These are phyloP conservation scores for Porites cylindrica DNA, from an alignment of 92 coral and sea anemone species.

Conservation along the genomic window DNA sequence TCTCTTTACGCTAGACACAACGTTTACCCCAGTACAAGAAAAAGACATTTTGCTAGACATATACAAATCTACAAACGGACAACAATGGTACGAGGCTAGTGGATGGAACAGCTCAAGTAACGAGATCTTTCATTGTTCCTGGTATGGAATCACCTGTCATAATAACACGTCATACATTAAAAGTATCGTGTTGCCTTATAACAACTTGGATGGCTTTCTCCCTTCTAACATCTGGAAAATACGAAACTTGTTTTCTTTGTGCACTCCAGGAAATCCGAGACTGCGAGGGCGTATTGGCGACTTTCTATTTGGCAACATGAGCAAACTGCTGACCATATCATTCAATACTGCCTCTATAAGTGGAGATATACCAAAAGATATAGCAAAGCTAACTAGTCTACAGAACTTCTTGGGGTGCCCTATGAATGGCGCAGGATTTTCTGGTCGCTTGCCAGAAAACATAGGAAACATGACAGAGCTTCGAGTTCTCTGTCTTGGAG, in stretches of 20 bases:
- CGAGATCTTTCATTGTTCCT: conserved; percentile 50
- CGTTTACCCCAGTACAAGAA: conserved; percentile 62
- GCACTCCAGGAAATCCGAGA: conserved; percentile 40
- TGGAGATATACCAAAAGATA: conserved; percentile 46
- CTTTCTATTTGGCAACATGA: conserved; percentile 60
- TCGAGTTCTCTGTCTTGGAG: conserved; percentile 48
- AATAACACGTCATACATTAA: conserved; percentile 52
- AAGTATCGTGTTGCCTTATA: conserved; percentile 44
- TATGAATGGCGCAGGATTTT: conserved; percentile 47
- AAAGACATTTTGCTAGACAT: conserved; percentile 51
- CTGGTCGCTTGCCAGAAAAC: conserved; percentile 61
- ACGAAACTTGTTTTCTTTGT: conserved; percentile 61
- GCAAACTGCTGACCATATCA: conserved; percentile 23
- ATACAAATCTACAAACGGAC: conserved; percentile 57
- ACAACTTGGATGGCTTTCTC: conserved; percentile 60
- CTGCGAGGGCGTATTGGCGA: conserved; percentile 42
- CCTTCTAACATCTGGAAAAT: conserved; percentile 66
- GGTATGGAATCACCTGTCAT: conserved; percentile 66
- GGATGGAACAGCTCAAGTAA: conserved; percentile 52
- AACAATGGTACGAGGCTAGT: conserved; percentile 23
- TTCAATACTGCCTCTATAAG: conserved; percentile 9
- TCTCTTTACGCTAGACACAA: conserved; percentile 40
- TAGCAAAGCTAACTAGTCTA: conserved; percentile 31
- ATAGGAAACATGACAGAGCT: conserved; percentile 67
- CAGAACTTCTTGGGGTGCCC: conserved; percentile 46